These are phyloP conservation scores for Dermatemys mawii DNA, from an alignment of 2,113 vertebrate species.

Conservation along the genomic window DNA sequence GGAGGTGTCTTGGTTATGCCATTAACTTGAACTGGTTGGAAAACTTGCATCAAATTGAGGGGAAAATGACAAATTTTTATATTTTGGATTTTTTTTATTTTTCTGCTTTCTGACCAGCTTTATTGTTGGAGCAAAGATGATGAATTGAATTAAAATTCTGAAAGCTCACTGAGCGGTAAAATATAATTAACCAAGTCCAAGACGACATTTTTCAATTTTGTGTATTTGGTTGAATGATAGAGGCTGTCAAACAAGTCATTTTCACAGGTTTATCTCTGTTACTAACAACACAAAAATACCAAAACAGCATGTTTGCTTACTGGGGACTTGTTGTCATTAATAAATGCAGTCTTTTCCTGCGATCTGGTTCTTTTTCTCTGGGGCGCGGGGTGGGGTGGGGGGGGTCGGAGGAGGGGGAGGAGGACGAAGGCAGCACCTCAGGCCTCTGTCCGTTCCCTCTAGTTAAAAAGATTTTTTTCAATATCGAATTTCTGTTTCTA, in stretches of 20 bases:
- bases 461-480: background rate
- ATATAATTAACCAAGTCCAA: constrained; percentile 19
- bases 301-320: constrained; percentile 2
- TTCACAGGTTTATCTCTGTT: background rate
- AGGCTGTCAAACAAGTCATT: constrained; percentile 3
- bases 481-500: background rate
- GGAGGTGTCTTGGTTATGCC: background rate
- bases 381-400: no score
- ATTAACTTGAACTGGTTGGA: background rate
- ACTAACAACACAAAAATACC: background rate
- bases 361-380: background rate
- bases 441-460: background rate
- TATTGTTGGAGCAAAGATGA: background rate
- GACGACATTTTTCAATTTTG: constrained; percentile 41
- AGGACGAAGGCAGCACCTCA: background rate
- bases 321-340: background rate
- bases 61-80: background rate
- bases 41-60: background rate
- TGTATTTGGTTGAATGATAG: background rate
- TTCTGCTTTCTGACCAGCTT: background rate
- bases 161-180: constrained; percentile 29
- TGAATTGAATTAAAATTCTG: constrained; percentile 19
- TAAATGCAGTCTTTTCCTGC: background rate
- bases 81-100: background rate
- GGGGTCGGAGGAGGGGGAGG: background rate